Percentiles rank a stretch among this genome's conserved stretches.
Evolutionary conservation across 2,113 vertebrate genomes (phyloP).

Genomic region (Pelodiscus sinensis): DNA sequence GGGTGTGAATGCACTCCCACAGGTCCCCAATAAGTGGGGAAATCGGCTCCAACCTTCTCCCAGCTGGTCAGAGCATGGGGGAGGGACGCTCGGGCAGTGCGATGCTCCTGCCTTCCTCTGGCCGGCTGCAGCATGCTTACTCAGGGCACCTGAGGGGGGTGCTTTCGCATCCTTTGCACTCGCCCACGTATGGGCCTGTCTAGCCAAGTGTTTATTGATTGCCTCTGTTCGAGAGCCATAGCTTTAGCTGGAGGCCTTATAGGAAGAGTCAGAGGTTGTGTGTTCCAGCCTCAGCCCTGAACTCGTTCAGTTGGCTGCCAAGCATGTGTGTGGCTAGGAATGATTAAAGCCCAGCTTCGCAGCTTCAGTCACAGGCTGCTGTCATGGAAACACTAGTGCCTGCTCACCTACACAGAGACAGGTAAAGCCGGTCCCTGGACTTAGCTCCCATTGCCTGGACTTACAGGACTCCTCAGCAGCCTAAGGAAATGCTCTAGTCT

Average conservation of each 20-base stretch:
- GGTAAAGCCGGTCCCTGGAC: background rate
- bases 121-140: no score
- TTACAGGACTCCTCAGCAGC: background rate
- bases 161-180: no score
- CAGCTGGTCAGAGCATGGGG: no score
- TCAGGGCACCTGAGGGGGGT: no score
- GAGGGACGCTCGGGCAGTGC: no score
- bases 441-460: background rate
- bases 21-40: no score
- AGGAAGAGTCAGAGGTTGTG: background rate
- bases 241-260: accelerated
- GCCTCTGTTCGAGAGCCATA: background rate
- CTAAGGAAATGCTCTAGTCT: accelerated
- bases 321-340: accelerated
- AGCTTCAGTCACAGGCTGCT: accelerated
- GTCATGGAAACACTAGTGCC: background rate
- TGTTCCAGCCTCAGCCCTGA: accelerated
- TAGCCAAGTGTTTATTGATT: accelerated
- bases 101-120: no score
- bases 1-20: no score
- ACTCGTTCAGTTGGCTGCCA: accelerated
- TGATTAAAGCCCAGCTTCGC: background rate
- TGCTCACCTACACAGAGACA: background rate
- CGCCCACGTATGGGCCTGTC: no score
- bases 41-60: no score